A percentile compares a stretch with the other conserved stretches of the same genome.
Conservation (phyloP, 2,888 invertebrate genomes). For the Rhamnusium bicolor region DNA sequence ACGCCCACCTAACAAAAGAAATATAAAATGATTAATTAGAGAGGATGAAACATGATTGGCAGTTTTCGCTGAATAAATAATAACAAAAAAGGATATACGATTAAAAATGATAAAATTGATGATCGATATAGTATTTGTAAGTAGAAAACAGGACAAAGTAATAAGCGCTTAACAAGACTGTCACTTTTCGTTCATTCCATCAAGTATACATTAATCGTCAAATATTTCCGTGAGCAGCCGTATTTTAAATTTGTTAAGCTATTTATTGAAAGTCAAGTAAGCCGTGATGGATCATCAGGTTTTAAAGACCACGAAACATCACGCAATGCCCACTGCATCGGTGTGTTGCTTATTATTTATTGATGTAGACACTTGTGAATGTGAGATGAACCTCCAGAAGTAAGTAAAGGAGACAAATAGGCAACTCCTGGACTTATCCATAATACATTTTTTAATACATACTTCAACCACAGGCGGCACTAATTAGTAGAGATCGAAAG, state of each 20-base stretch:
- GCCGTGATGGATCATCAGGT: neutral
- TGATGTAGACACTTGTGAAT: no score
- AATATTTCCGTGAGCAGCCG: slow-evolving; percentile 1
- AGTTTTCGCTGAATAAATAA: slow-evolving; percentile 29
- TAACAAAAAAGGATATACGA: slow-evolving; percentile 30
- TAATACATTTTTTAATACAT: no score
- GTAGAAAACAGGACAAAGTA: slow-evolving; percentile 3
- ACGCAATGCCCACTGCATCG: no score
- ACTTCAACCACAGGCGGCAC: no score
- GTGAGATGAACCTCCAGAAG: no score
- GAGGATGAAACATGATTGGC: slow-evolving; percentile 27
- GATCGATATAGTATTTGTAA: slow-evolving; percentile 25
- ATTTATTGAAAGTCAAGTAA: neutral
- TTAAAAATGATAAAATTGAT: slow-evolving; percentile 27
- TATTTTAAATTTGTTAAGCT: neutral
- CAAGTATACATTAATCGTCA: slow-evolving; percentile 12
- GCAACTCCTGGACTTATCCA: no score
- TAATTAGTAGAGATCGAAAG: no score
- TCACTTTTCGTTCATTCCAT: slow-evolving; percentile 4
- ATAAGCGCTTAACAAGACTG: slow-evolving; percentile 2
- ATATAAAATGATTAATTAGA: slow-evolving; percentile 37
- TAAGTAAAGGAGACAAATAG: no score
- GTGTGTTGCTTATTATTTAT: no score
- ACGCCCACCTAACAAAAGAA: slow-evolving; percentile 24
- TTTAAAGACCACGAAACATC: no score